phyloP scores from a whole-genome alignment of 2,113 vertebrate species.

The Xyrauchen texanus region DNA sequence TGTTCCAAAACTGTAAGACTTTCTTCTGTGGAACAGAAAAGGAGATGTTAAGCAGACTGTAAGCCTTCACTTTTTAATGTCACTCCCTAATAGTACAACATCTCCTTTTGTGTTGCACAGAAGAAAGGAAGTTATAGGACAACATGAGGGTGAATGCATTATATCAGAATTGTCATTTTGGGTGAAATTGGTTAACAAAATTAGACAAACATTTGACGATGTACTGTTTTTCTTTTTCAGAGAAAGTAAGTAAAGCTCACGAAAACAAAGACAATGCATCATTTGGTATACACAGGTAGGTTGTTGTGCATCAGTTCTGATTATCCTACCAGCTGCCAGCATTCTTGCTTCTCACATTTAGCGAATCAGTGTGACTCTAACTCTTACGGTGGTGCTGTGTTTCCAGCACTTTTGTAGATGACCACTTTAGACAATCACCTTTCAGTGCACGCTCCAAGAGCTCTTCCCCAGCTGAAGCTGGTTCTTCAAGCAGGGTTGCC shows the following conservation, averaged over 20 bases:
- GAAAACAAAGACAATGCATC: conserved; percentile 90
- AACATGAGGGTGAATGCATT: too few relatives aligned
- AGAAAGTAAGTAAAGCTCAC: conserved; percentile 99
- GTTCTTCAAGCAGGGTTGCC: conserved; percentile 81
- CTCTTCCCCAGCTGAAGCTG: conserved; percentile 82
- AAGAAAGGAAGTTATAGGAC: too few relatives aligned
- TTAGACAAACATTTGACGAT: too few relatives aligned
- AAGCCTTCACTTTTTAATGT: too few relatives aligned
- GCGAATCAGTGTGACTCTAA: background rate
- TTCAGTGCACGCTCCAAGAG: conserved; percentile 94
- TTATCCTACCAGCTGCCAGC: background rate
- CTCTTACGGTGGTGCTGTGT: conserved; percentile 2
- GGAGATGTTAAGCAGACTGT: too few relatives aligned
- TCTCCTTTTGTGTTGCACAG: too few relatives aligned
- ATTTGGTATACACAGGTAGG: conserved; percentile 88
- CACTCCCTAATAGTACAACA: too few relatives aligned
- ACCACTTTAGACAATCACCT: conserved; percentile 97
- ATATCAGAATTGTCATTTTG: too few relatives aligned
- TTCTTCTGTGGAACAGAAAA: too few relatives aligned
- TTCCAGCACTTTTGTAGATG: conserved; percentile 93
- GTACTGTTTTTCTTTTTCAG: conserved; percentile 77
- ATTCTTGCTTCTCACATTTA: background rate
- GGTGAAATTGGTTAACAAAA: too few relatives aligned
- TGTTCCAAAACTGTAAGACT: too few relatives aligned
- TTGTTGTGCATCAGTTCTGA: background rate